phyloP scores from a whole-genome alignment of 2,888 invertebrate species.

The Polyploca ridens region DNA sequence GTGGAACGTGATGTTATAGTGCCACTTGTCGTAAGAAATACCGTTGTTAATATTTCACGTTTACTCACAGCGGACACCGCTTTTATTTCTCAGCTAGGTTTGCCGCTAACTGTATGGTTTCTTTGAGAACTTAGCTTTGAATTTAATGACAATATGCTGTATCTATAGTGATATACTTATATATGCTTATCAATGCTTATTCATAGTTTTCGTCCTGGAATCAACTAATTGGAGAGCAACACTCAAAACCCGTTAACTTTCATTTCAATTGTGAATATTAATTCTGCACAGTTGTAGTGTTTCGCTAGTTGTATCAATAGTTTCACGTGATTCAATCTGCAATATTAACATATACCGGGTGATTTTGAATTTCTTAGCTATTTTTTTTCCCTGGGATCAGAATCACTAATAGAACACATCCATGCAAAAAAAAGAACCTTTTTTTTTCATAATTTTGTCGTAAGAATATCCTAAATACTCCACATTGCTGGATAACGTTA shows the following conservation, averaged over 20 bases:
- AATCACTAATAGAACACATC: no score
- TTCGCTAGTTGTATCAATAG: background rate
- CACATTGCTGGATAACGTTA: no score
- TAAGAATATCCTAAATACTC: no score
- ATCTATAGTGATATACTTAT: no score
- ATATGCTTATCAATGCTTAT: no score
- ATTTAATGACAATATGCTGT: background rate
- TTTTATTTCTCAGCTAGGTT: background rate
- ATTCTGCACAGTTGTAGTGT: background rate
- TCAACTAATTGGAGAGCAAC: background rate
- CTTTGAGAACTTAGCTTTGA: background rate
- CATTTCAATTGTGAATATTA: background rate
- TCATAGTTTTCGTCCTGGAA: no score
- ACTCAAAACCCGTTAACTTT: background rate
- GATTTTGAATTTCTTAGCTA: no score
- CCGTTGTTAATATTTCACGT: conserved; percentile 5
- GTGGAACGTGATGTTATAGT: conserved; percentile 9
- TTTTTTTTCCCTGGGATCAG: no score
- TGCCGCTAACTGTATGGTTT: background rate
- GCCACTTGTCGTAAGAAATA: conserved; percentile 3
- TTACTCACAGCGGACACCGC: conserved; percentile 5
- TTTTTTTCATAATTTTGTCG: no score
- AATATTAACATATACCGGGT: background rate
- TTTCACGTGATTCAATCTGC: background rate
- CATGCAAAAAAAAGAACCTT: no score